These are phyloP conservation scores for Nemopilema nomurai DNA, from an alignment of 30 jellyfish, hydroid and myxozoan genomes.

Conservation along the genomic window DNA sequence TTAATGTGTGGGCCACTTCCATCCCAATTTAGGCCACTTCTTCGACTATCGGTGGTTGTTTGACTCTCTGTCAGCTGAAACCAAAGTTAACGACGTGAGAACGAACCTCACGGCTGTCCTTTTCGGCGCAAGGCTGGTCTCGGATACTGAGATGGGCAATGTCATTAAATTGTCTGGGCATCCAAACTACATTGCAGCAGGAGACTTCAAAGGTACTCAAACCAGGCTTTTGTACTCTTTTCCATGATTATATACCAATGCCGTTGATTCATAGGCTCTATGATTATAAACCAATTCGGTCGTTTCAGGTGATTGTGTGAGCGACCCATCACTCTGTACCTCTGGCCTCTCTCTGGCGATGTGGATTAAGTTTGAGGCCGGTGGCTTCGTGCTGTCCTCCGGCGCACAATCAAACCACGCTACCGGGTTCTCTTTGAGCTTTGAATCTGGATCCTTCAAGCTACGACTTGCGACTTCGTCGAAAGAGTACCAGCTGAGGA, in stretches of 20 bases:
- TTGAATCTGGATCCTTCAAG: conserved; percentile 33
- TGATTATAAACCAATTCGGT: too few species aligned
- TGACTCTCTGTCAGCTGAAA: conserved; percentile 15
- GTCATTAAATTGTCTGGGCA: conserved; percentile 45
- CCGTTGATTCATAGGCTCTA: too few species aligned
- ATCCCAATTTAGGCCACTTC: conserved; percentile 33
- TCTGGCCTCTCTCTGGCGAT: conserved; percentile 58
- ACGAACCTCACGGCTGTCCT: conserved; percentile 44
- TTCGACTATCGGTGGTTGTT: conserved; percentile 55
- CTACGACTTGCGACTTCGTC: conserved; percentile 46
- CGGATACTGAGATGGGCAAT: conserved; percentile 45
- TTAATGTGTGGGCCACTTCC: not conserved
- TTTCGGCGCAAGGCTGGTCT: conserved; percentile 53
- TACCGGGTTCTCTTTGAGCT: conserved; percentile 63
- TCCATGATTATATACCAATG: too few species aligned
- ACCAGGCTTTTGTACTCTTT: too few species aligned
- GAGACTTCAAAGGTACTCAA: conserved; percentile 57
- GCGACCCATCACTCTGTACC: conserved; percentile 72
- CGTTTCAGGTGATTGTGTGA: conserved; percentile 64
- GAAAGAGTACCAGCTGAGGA: conserved; percentile 33
- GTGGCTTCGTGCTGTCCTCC: conserved; percentile 68
- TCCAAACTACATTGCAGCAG: conserved; percentile 44
- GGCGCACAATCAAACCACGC: conserved; percentile 76
- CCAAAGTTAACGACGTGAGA: conserved; percentile 41
- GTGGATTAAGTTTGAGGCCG: conserved; percentile 73